Percentiles rank a stretch among this genome's conserved stretches.
Conservation (phyloP, 2,888 invertebrate genomes). For the Drosophila hawaiiensis region DNA sequence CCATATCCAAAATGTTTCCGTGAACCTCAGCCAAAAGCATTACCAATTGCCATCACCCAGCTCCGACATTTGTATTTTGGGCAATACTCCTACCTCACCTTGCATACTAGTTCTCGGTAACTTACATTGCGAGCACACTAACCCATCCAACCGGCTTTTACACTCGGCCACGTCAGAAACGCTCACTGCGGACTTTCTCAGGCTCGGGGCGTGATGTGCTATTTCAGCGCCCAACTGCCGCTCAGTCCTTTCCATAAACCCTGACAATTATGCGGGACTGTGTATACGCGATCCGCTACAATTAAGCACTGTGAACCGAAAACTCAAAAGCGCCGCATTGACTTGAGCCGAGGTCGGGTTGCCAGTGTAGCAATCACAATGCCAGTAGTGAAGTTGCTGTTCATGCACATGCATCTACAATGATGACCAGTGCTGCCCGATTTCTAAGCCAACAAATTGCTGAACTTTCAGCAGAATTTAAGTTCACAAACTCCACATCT, state of each 20-base stretch:
- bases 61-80: neutral
- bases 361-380: slow-evolving; percentile 10
- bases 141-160: neutral
- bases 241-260: slow-evolving; percentile 1
- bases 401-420: neutral
- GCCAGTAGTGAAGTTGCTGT: slow-evolving; percentile 1
- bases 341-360: slow-evolving; percentile 24
- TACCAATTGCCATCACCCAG: neutral
- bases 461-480: neutral
- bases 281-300: slow-evolving; percentile 53
- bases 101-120: slow-evolving; percentile 22
- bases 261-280: slow-evolving; percentile 1
- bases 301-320: slow-evolving; percentile 50
- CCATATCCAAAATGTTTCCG: neutral
- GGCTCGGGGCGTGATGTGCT: slow-evolving; percentile 9
- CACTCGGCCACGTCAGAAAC: neutral
- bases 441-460: neutral
- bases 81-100: neutral
- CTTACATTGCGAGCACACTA: slow-evolving; percentile 1
- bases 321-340: slow-evolving; percentile 17
- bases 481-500: neutral
- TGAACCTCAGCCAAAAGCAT: neutral
- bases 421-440: neutral
- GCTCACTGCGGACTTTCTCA: neutral
- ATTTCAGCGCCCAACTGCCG: slow-evolving; percentile 3